Conservation (phyloP, 2,888 invertebrate species). For the Nowickia ferox region DNA sequence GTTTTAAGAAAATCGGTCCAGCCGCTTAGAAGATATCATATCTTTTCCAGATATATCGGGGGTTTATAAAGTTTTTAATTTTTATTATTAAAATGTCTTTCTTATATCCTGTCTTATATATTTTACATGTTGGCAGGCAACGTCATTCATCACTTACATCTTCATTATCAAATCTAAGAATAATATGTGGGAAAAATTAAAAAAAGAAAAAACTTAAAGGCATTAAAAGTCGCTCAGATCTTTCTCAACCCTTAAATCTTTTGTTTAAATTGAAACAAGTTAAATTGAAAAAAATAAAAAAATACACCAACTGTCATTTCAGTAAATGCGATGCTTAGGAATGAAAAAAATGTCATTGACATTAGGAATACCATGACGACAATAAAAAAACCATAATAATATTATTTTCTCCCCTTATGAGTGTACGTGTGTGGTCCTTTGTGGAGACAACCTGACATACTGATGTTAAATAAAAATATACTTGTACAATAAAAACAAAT, state of each 20-base stretch:
- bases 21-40: too few species aligned
- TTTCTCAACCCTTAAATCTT: slow-evolving; percentile 42
- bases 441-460: background rate
- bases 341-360: slow-evolving; percentile 53
- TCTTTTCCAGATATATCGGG: too few species aligned
- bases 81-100: too few species aligned
- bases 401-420: background rate
- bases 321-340: slow-evolving; percentile 2
- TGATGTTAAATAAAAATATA: background rate
- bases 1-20: too few species aligned
- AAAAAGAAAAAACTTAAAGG: slow-evolving; percentile 9
- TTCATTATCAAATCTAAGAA: too few species aligned
- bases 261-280: slow-evolving; percentile 49
- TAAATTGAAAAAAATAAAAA: background rate
- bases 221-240: slow-evolving; percentile 28
- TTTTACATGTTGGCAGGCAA: too few species aligned
- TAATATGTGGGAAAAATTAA: background rate
- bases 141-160: too few species aligned
- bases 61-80: too few species aligned
- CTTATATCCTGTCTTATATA: too few species aligned
- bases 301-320: slow-evolving; percentile 21
- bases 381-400: slow-evolving; percentile 11
- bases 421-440: background rate
- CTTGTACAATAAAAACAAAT: background rate
- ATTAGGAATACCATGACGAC: slow-evolving; percentile 20